Base-by-base conservation (phyloP, 2,888 invertebrate species). In the Argyresthia albistria region DNA sequence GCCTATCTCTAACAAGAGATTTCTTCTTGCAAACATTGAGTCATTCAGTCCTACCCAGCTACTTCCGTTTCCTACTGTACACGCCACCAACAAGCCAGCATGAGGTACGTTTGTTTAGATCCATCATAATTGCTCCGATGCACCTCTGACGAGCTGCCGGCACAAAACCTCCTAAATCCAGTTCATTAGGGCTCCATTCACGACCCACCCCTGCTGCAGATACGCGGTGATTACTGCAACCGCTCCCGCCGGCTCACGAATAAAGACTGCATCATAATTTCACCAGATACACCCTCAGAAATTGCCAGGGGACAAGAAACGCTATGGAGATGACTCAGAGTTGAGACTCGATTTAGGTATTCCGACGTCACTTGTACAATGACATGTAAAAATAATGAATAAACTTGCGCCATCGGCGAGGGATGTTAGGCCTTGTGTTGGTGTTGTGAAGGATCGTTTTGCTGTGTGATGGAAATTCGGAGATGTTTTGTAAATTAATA, bases 231-330 rank as follows among this genome's bases (percentile, higher is more conserved):
- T 87, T 87, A 87, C 86, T 86, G 84, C 86, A 84, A 86, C 86
- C 86, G 86, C 84, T 86, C 84, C 86, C 86, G 83, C 82, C 86
- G 84, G 84, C 82, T 83, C 83, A 84, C 87, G 80, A 83, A 84
- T 87, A 87, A 86, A 86, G 86, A 86, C 86, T 86, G 87, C 86
- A 87, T 87, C 87, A 86, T 87, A 87, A 87, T 87, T 87, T 82
- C 81, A 86, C 82, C 82, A 83, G 84, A 86, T 80, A 83, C 80
- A 80, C 81, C 81, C 82, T 74, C 66, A 25, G 25, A 25, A 25
- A 6, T 25, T 25, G 65, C 62, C 54, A 52, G 64, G 67, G 64
- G 61, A 82, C 79, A 72, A 66, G 60, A 69, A 57, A 74, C 70
- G 72, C 72, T 80, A 80, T 72, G 63, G 59, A 39, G 67, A 52